A percentile compares a stretch with the other conserved stretches of the same genome.
phyloP scores from a whole-genome alignment of 2,113 vertebrate species.

The Orientallactaga bullata region DNA sequence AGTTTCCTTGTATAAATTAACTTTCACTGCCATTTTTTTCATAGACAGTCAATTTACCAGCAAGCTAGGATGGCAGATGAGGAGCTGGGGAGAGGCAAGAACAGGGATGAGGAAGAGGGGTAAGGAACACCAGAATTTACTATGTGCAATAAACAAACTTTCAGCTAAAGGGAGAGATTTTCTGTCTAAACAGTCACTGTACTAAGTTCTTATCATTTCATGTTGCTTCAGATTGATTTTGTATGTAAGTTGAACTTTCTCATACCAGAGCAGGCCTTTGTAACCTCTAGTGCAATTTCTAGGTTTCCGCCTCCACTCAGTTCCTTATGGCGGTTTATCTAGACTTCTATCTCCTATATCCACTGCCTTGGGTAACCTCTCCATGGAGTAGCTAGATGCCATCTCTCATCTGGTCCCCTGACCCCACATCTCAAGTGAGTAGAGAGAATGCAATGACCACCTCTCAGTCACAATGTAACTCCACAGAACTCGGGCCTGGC shows the following conservation, averaged over 20 bases:
- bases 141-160: neutral
- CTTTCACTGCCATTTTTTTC: neutral
- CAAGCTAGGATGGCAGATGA: too few species aligned
- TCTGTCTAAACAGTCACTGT: neutral
- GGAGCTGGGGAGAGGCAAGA: neutral
- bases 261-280: neutral
- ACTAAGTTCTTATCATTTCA: neutral
- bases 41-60: neutral
- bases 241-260: neutral
- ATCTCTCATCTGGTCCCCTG: neutral
- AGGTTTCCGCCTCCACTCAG: neutral
- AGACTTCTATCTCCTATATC: neutral
- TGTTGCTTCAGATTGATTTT: neutral
- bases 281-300: neutral
- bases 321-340: neutral
- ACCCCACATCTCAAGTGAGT: neutral
- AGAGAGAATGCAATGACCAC: neutral
- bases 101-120: neutral
- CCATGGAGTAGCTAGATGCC: neutral
- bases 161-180: neutral
- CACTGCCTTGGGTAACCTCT: neutral
- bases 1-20: neutral
- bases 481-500: neutral
- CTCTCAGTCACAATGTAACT: neutral
- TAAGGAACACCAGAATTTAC: too few species aligned